Percentiles rank a stretch among this genome's conserved stretches.
Evolutionary conservation across 2,113 vertebrate species (phyloP).

Genomic region (Mellivora capensis): DNA sequence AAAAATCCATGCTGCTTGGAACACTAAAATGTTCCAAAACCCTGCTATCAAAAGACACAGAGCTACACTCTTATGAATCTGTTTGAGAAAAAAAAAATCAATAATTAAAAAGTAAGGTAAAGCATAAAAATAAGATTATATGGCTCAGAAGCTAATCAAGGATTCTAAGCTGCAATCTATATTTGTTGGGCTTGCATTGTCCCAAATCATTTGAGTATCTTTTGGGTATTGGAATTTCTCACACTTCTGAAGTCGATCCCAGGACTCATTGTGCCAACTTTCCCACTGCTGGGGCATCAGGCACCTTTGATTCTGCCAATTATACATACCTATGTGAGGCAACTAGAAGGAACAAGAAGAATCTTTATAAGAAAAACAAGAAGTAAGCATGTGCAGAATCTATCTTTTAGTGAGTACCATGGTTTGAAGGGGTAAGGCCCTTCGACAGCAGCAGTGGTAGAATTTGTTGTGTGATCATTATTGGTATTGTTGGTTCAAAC

Average conservation of each 20-base stretch:
- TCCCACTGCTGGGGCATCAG: background rate
- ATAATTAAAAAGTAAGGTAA: background rate
- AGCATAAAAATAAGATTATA: background rate
- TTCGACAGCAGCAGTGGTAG: background rate
- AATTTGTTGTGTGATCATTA: background rate
- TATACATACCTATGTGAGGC: background rate
- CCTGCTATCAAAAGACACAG: background rate
- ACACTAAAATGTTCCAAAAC: background rate
- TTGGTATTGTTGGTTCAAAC: background rate
- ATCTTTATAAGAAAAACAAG: background rate
- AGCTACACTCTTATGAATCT: background rate
- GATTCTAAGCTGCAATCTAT: background rate
- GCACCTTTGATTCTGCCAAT: background rate
- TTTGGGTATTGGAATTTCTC: background rate
- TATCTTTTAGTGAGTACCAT: background rate
- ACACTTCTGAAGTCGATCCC: background rate
- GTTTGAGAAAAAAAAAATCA: background rate
- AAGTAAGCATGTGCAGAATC: background rate
- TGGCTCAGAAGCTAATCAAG: background rate
- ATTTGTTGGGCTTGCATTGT: background rate
- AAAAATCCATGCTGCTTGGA: background rate
- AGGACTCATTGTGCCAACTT: too few species aligned
- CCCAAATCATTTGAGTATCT: background rate
- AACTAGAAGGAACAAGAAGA: background rate
- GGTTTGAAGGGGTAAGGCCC: background rate